phyloP scores from a whole-genome alignment of 2,797 vertebrate genomes.

The Fistularia commersonii region DNA sequence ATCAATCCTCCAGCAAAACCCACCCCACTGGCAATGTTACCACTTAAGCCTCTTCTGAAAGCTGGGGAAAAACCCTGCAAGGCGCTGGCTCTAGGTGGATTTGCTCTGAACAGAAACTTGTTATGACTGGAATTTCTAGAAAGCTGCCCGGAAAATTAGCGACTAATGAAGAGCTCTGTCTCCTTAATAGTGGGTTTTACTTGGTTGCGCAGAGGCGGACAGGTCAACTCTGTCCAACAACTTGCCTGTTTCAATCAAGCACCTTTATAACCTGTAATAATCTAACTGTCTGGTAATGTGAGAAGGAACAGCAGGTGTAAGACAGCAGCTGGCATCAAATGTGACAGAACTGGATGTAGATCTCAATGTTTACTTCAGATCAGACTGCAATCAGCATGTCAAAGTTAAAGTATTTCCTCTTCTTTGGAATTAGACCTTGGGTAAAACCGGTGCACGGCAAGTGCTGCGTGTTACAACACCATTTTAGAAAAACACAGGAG shows the following conservation, averaged over 20 bases:
- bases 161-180: constrained; percentile 38
- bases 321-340: neutral
- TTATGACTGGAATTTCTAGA: constrained; percentile 40
- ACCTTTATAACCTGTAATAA: constrained; percentile 35
- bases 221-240: constrained; percentile 19
- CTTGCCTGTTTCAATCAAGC: constrained; percentile 37
- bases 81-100: constrained; percentile 48
- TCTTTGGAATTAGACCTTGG: neutral
- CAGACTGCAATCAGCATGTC: neutral
- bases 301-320: constrained; percentile 13
- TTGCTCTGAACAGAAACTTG: constrained; percentile 46
- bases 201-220: constrained; percentile 4
- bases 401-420: neutral
- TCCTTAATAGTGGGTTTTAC: constrained; percentile 25
- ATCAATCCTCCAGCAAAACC: constrained; percentile 53
- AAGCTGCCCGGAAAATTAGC: constrained; percentile 32
- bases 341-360: constrained; percentile 6
- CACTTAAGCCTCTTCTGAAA: constrained; percentile 64
- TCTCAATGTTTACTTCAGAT: constrained; percentile 2
- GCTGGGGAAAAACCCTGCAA: constrained; percentile 54
- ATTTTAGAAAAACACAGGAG: constrained; percentile 32
- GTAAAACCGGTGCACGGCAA: constrained; percentile 3
- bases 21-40: constrained; percentile 56
- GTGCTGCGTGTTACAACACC: constrained; percentile 35
- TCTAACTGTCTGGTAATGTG: constrained; percentile 16